Evolutionary conservation across 2,888 invertebrate species (phyloP).

Genomic region (Philaethria dido): DNA sequence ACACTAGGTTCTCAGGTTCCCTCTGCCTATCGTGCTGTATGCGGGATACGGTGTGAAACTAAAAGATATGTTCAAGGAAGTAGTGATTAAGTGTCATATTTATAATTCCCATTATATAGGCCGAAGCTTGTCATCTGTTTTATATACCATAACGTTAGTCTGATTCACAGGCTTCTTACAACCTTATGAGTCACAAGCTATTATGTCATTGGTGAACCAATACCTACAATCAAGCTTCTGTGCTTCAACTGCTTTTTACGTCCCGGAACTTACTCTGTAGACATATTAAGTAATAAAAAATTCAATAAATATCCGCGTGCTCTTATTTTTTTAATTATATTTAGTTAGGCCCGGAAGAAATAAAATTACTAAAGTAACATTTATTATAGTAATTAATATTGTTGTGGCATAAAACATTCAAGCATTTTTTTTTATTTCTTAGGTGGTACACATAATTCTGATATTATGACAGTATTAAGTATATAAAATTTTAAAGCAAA

Average conservation of each 20-base stretch:
- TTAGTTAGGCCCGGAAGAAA: conserved; percentile 3
- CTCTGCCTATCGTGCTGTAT: too few relatives aligned
- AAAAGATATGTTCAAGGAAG: too few relatives aligned
- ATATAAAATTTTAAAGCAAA: conserved; percentile 2
- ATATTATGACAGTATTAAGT: not conserved
- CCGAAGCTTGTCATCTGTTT: conserved; percentile 17
- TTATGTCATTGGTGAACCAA: conserved; percentile 13
- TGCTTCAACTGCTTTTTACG: not conserved
- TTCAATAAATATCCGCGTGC: not conserved
- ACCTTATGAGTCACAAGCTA: conserved; percentile 16
- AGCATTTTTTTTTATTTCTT: not conserved
- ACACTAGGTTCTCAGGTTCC: too few relatives aligned
- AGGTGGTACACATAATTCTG: conserved; percentile 13
- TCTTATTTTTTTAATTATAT: not conserved
- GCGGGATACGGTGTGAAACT: too few relatives aligned
- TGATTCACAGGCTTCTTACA: conserved; percentile 15
- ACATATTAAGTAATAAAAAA: not conserved
- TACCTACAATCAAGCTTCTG: not conserved
- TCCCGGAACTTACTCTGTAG: conserved; percentile 4
- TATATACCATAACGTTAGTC: conserved; percentile 7
- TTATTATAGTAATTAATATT: conserved; percentile 1
- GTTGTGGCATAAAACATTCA: conserved; percentile 13
- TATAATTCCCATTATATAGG: not conserved
- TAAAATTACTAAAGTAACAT: not conserved
- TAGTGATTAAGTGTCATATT: not conserved